Evolutionary conservation across 2,113 vertebrate species (phyloP).

Genomic region (Myotis brandtii): DNA sequence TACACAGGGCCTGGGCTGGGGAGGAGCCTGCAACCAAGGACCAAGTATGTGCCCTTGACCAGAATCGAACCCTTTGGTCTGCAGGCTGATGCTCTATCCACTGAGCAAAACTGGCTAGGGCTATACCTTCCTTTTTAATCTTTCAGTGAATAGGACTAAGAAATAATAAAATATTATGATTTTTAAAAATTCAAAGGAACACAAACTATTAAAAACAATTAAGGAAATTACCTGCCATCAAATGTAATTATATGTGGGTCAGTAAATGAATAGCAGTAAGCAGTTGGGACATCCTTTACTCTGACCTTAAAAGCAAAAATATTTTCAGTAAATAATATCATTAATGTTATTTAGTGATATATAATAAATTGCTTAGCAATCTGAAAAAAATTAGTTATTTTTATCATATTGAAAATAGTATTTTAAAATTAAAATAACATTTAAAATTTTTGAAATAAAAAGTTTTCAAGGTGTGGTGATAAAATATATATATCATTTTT

Average conservation of each 20-base stretch:
- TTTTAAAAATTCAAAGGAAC: background rate
- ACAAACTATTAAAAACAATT: background rate
- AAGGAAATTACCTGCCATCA: conserved; percentile 92
- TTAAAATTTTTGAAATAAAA: background rate
- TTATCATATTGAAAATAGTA: background rate
- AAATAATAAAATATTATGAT: background rate
- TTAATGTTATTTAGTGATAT: background rate
- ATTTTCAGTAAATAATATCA: background rate
- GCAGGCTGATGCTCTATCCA: too few species aligned
- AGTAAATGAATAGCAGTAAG: conserved; percentile 94
- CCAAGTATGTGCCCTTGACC: too few species aligned
- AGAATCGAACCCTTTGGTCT: too few species aligned
- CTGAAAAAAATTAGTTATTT: background rate
- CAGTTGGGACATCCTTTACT: conserved; percentile 89
- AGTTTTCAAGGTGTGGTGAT: background rate
- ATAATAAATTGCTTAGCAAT: background rate
- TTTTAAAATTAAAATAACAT: conserved; percentile 29
- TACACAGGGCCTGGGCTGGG: too few species aligned
- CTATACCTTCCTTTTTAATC: background rate
- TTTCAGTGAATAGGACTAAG: background rate
- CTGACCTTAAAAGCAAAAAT: conserved; percentile 88
- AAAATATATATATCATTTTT: background rate
- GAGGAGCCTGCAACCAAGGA: too few species aligned
- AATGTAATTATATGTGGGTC: conserved; percentile 96
- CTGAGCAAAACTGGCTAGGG: too few species aligned